phyloP scores from a whole-genome alignment of 2,888 invertebrate genomes.

The Arge pagana region DNA sequence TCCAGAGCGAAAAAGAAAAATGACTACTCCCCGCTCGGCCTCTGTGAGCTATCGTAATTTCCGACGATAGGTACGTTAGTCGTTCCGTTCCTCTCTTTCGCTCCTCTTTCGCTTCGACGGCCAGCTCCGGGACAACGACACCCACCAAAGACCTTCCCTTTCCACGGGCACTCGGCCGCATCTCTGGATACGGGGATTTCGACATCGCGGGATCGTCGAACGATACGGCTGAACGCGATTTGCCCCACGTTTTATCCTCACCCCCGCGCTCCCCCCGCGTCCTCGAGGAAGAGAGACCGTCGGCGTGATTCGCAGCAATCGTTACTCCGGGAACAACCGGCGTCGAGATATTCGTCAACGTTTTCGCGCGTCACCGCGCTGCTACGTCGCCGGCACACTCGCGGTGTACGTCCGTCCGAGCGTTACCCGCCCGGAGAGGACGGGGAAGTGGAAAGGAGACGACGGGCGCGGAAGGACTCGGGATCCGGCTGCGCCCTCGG shows the following conservation, averaged over 20 bases:
- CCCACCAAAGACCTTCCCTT: slow-evolving; percentile 9
- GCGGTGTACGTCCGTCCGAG: no score
- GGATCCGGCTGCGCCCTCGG: slow-evolving; percentile 15
- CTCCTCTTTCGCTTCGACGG: background rate
- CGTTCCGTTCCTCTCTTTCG: slow-evolving; percentile 16
- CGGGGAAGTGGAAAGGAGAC: slow-evolving; percentile 5
- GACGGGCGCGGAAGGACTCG: slow-evolving; percentile 7
- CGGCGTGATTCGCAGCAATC: no score
- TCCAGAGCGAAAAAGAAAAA: slow-evolving; percentile 19
- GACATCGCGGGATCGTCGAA: slow-evolving; percentile 16
- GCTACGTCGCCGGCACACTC: no score
- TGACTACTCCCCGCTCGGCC: slow-evolving; percentile 17
- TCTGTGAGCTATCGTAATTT: slow-evolving; percentile 19
- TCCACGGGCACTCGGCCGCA: slow-evolving; percentile 10
- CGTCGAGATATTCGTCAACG: no score
- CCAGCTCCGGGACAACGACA: background rate
- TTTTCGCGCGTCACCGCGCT: no score
- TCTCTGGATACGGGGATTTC: slow-evolving; percentile 14
- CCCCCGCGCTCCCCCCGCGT: background rate
- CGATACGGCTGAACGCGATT: background rate
- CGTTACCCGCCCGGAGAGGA: background rate
- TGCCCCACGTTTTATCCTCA: background rate
- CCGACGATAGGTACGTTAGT: slow-evolving; percentile 15
- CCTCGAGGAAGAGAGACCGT: no score
- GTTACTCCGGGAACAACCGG: no score